A percentile compares a stretch with the other conserved stretches of the same genome.
These are phyloP conservation scores for Orthosia incerta DNA, from an alignment of 2,888 invertebrate species.

Conservation along the genomic window DNA sequence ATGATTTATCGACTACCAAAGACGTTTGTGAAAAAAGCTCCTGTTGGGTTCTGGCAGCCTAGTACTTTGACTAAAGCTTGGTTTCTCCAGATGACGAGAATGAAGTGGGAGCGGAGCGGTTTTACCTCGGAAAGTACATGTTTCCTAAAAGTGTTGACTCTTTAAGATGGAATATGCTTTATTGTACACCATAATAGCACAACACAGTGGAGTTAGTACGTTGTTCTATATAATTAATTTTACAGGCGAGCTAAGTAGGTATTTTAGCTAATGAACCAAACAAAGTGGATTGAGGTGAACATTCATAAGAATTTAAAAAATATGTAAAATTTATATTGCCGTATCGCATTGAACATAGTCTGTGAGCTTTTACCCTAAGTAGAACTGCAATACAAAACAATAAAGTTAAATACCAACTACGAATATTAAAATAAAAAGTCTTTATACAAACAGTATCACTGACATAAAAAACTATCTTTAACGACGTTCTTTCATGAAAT, in stretches of 20 bases:
- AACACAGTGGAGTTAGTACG: neutral
- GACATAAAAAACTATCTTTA: neutral
- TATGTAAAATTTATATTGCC: neutral
- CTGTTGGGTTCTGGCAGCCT: neutral
- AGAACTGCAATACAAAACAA: neutral
- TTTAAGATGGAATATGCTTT: neutral
- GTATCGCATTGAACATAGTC: neutral
- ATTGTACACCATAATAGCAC: neutral
- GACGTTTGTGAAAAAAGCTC: neutral
- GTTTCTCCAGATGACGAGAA: accelerated
- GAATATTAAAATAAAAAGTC: neutral
- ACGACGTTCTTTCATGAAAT: neutral
- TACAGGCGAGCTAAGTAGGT: neutral
- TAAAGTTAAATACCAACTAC: neutral
- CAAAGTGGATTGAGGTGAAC: neutral
- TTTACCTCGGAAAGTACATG: too few species aligned
- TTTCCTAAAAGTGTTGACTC: neutral
- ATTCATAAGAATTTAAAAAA: constrained; percentile 5
- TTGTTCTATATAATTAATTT: neutral
- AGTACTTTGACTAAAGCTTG: neutral
- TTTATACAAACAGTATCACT: neutral
- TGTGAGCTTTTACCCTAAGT: neutral
- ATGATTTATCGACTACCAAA: neutral
- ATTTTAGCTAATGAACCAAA: neutral
- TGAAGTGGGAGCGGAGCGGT: neutral